Conservation (phyloP, 2,113 vertebrate genomes). For the Otolemur garnettii region DNA sequence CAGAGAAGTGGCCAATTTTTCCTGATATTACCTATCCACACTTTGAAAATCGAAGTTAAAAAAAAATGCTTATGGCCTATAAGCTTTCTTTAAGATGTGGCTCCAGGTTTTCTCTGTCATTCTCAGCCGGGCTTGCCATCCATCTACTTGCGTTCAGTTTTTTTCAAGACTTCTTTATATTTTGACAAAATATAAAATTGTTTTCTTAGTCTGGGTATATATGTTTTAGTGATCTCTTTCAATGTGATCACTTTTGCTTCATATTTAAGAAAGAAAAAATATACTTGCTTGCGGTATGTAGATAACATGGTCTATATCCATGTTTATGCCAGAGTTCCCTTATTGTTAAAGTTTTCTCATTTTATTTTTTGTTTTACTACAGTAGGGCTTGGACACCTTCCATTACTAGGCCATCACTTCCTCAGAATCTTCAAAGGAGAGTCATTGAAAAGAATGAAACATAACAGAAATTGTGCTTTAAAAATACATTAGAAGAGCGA, state of each 20-base stretch:
- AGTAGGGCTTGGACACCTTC: neutral
- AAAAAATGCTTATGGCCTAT: neutral
- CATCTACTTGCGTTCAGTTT: neutral
- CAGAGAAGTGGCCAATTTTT: neutral
- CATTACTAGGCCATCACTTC: neutral
- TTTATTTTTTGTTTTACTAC: slow-evolving; percentile 11
- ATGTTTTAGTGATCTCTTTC: neutral
- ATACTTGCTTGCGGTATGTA: neutral
- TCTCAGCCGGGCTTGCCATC: neutral
- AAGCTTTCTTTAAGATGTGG: neutral
- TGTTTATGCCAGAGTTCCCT: neutral
- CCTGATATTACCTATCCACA: neutral
- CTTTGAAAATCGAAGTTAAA: neutral
- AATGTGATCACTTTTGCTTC: neutral
- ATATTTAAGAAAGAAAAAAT: neutral
- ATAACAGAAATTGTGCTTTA: neutral
- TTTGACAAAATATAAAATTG: neutral
- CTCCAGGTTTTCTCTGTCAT: neutral
- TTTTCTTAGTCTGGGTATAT: neutral
- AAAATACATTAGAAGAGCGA: neutral
- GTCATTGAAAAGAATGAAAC: neutral
- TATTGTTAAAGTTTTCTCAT: neutral
- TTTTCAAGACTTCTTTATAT: neutral
- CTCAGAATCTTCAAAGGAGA: neutral
- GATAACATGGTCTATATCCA: neutral